Base-by-base conservation (phyloP, 2,888 invertebrate genomes). In the Agriopis leucophaearia region DNA sequence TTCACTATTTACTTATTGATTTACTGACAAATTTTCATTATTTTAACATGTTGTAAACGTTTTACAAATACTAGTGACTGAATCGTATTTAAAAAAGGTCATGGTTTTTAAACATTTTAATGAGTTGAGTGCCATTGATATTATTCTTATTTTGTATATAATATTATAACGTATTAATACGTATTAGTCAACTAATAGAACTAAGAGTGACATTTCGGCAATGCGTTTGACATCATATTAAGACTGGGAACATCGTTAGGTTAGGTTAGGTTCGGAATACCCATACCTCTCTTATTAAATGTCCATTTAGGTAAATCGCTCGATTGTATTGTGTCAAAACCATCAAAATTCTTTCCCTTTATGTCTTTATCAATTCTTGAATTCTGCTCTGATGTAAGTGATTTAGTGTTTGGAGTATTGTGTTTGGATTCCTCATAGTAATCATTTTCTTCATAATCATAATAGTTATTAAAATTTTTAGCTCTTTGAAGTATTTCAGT, bases 261-360 rank as follows among this genome's bases (percentile, higher is more conserved):
- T 9, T 15, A 15, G 8, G 15, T 45, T 8, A 1, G 47, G 16
- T 47, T 16, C 8, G 8, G 16, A 13, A 27, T 12, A 52, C 36
- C 10, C 36, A 15, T 52, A 52, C 52, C 52, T 54, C 9, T 38
- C 15, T 54, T 10, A 38, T 35, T 50, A 6, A 27, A 1, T 5
- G 38, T 54, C 15, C 10, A 12, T 38, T 54, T 38, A 38, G 38
- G 16, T 12, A 16, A 38, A 38, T 54, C 10, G 15, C 18, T 40
- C 13, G 50, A 42, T 44, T 27, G 35, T 56, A 18, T 27, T n/a
- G 9, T 35, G 16, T 52, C 18, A 35, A 35, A 35, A 35, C 8
- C 35, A 13, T 35, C 8, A 27, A 44, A 42, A 52, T 15, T 35
- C 35, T 56, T 65, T 47, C 35, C 40, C 10, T 59, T 18, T 59